Conservation (phyloP, 2,797 vertebrate genomes). For the Cephalopachus bancanus region DNA sequence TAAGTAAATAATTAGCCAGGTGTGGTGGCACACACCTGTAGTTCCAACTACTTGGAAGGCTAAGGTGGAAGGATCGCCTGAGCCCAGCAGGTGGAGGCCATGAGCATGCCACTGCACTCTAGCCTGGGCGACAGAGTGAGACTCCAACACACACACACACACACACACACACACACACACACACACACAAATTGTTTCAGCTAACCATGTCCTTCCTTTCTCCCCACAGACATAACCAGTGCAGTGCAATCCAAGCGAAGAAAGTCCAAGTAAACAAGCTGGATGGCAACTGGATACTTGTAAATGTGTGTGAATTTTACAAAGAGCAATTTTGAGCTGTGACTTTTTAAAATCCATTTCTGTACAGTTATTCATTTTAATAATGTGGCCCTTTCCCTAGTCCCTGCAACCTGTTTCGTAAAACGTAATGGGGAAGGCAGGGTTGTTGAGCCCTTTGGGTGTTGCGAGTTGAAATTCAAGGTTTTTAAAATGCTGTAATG, state of each 20-base stretch:
- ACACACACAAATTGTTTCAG: background rate
- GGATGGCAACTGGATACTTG: constrained; percentile 93
- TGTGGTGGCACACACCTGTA: no score
- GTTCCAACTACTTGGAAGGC: no score
- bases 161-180: no score
- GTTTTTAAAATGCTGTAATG: constrained; percentile 83
- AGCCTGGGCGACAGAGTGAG: no score
- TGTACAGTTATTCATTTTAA: constrained; percentile 96
- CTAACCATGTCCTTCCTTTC: constrained; percentile 82
- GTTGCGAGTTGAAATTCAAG: constrained; percentile 85
- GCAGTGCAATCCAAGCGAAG: constrained; percentile 98
- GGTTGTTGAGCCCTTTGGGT: constrained; percentile 84
- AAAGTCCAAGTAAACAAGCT: constrained; percentile 97
- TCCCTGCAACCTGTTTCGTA: constrained; percentile 84
- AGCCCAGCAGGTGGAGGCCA: no score
- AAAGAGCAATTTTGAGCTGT: constrained; percentile 90
- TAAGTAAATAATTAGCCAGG: no score
- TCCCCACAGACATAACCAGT: constrained; percentile 93
- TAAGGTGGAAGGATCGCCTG: no score
- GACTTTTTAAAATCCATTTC: constrained; percentile 91
- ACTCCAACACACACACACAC: no score
- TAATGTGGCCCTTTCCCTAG: constrained; percentile 87
- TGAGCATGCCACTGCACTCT: no score
- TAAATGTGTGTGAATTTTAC: constrained; percentile 95
- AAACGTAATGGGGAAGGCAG: constrained; percentile 85